phyloP scores from a whole-genome alignment of 2,113 vertebrate species.

The Zapornia atra region DNA sequence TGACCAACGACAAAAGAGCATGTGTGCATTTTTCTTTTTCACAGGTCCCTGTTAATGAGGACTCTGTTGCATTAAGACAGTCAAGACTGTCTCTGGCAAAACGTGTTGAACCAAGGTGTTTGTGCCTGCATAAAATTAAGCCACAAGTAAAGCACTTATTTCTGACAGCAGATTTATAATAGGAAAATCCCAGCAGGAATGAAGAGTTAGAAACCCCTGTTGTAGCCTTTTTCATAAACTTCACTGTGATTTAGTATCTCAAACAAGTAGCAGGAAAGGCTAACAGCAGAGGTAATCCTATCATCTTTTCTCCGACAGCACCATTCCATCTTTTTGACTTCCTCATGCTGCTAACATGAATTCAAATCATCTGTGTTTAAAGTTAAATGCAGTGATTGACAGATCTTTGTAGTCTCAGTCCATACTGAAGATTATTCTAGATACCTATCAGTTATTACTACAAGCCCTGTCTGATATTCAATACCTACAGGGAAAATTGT shows the following conservation, averaged over 20 bases:
- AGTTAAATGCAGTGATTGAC: constrained; percentile 81
- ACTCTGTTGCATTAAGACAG: constrained; percentile 69
- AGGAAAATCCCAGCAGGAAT: constrained; percentile 83
- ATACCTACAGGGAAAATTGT: constrained; percentile 82
- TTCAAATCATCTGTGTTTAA: constrained; percentile 84
- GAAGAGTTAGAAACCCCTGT: constrained; percentile 80
- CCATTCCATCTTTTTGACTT: constrained; percentile 81
- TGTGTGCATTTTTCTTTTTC: constrained; percentile 65
- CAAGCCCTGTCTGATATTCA: constrained; percentile 81
- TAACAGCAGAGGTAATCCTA: constrained; percentile 84
- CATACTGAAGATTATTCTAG: constrained; percentile 80
- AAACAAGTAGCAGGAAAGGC: constrained; percentile 73
- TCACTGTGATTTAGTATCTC: constrained; percentile 82
- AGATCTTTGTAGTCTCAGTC: constrained; percentile 77
- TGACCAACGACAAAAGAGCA: constrained; percentile 29
- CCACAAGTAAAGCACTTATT: constrained; percentile 79
- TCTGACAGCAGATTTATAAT: constrained; percentile 86
- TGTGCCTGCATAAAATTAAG: constrained; percentile 81
- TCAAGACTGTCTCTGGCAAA: constrained; percentile 67
- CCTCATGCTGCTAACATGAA: constrained; percentile 83
- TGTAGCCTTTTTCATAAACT: constrained; percentile 86
- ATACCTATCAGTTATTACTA: constrained; percentile 86
- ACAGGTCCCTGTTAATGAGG: constrained; percentile 71
- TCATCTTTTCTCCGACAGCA: constrained; percentile 78
- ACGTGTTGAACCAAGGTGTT: constrained; percentile 80